Evolutionary conservation across 2,888 invertebrate genomes (phyloP), one percentile per base, ranked within the genome.

Genomic region (Sphaerophoria rueppellii): DNA sequence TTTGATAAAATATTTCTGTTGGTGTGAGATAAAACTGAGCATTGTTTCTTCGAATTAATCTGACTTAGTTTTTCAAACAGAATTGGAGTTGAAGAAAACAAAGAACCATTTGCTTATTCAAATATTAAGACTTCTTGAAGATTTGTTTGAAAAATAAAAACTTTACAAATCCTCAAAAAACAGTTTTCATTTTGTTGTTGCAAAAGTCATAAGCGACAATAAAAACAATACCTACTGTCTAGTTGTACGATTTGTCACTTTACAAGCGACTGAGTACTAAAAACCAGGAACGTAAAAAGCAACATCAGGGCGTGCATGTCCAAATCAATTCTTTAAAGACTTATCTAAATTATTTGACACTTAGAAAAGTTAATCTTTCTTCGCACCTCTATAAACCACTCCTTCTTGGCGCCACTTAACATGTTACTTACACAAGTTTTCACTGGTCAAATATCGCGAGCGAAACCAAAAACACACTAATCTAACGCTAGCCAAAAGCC

Each of bases 391-490:
- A 65, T 65, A 14, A 71, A 73, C 63, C 80, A 58, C 69, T 75
- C 79, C 69, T 75, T 35, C 48, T 57, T 72, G 80, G 83, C 83
- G 80, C 76, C 80, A 76, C 69, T 72, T 69, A 72, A 80, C 76
- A 73, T 70, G 72, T 70, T 79, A 72, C 76, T 80, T 76, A 80
- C 80, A 85, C 83, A 76, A 73, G 80, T 80, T 63, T 80, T 76
- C 75, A 76, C 75, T 79, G 74, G 79, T 60, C 73, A 60, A 16
- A 60, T 40, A 61, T 35, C 40, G 6, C 6, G 40, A 40, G 4
- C 4, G 43, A 43, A 43, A 12, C 12, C 9, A 43, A 12, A 43
- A 9, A 65, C 5, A 55, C 40, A 52, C 43, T 12, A 12, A n/a
- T 24, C 32, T 32, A 12, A 43, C 2, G 46, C 43, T 46, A 46